Evolutionary conservation across 1,140 invertebrate species (phyloP), one percentile per base, ranked within the genome.

Genomic region (Pachyrhynchus sulphureomaculatus): DNA sequence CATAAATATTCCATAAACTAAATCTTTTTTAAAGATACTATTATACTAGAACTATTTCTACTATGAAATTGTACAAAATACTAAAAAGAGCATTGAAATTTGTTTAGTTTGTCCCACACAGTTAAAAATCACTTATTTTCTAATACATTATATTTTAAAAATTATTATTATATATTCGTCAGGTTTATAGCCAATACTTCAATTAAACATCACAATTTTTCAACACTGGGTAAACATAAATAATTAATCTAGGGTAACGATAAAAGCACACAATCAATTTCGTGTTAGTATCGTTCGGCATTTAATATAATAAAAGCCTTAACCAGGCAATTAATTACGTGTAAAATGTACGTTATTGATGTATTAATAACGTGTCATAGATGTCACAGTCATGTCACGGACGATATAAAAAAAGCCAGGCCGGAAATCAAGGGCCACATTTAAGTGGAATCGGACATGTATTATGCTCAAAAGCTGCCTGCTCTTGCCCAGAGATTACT

Each of bases 331-430:
- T 54, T 62, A 62, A 62, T 62, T 62, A 62, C 29, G 26, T 32
- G 56, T 37, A 59, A 59, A 59, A 49, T 17, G 33, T 33, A 32
- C 29, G 49, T 42, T 51, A 62, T 62, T 63, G 61, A 57, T 51
- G 61, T 57, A 51, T 52, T 63, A 57, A 49, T 63, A 63, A 63
- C 26, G n/a, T 54, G 61, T 63, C 61, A 63, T 23, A 36, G 34
- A 41, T 63, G 61, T 62, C 51, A 54, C 41, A 42, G 23, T 41
- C 49, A 56, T 39, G 44, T 62, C 60, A 62, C 53, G 37, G 51
- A 17, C 20, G 24, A 10, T 12, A 47, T 23, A 54, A 29, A 56
- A 62, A 57, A 56, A 45, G 53, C 55, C 23, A 47, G 32, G 26
- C 13, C n/a, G 18, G 34, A 62, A 54, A 62, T 55, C 51, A 62